Evolutionary conservation across 23 tunicate species (phyloP).

Genomic region (Trididemnum clinides): DNA sequence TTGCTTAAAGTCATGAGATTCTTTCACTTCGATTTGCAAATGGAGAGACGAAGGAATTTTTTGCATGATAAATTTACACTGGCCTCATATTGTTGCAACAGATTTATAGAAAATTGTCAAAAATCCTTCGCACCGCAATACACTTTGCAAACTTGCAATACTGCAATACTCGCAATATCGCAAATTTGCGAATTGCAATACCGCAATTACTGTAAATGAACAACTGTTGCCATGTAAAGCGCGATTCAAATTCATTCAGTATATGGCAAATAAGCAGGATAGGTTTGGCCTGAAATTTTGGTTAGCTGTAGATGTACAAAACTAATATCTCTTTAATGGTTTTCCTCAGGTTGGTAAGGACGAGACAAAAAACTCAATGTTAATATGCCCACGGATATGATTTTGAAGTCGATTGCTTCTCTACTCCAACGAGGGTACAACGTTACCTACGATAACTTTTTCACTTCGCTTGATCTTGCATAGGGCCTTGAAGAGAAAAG

Average conservation of each 20-base stretch:
- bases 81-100: not conserved
- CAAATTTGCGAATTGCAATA: too few relatives aligned
- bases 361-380: not conserved
- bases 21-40: not conserved
- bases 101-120: not conserved
- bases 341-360: not conserved
- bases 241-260: conserved; percentile 14
- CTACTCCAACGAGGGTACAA: not conserved
- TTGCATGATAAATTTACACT: conserved; percentile 2
- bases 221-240: conserved; percentile 11
- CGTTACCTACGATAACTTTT: not conserved
- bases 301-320: not conserved
- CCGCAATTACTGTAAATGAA: not conserved
- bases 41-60: not conserved
- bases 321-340: not conserved
- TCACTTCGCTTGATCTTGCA: conserved; percentile 6
- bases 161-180: too few relatives aligned
- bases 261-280: conserved; percentile 18
- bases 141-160: too few relatives aligned
- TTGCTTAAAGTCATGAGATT: not conserved
- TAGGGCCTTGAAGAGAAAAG: not conserved
- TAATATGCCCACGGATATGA: not conserved
- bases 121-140: conserved; percentile 6
- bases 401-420: not conserved
- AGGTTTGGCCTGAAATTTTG: conserved; percentile 2